These are phyloP conservation scores for Isaurus tuberculatus DNA, from an alignment of 92 coral and sea anemone species.

Conservation along the genomic window DNA sequence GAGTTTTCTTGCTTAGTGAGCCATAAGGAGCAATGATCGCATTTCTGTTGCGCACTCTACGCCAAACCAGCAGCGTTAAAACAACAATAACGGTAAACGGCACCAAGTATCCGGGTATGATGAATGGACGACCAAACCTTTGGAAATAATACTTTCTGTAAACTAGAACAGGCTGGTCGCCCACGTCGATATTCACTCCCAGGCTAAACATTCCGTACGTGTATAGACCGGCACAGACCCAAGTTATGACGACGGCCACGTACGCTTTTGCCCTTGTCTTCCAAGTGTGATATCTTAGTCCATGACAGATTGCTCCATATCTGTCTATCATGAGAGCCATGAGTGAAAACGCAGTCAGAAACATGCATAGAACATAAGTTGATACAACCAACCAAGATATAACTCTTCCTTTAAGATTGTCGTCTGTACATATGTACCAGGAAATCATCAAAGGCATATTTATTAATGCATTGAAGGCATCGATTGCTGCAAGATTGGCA, in stretches of 20 bases:
- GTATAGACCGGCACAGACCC: slow-evolving; percentile 68
- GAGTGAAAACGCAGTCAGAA: slow-evolving; percentile 70
- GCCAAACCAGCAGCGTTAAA: slow-evolving; percentile 71
- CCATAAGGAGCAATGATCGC: slow-evolving; percentile 59
- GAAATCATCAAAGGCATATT: slow-evolving; percentile 83
- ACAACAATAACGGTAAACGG: slow-evolving; percentile 68
- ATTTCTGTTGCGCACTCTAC: slow-evolving; percentile 58
- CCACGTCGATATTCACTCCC: slow-evolving; percentile 68
- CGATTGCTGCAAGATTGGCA: slow-evolving; percentile 76
- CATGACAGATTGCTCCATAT: slow-evolving; percentile 84
- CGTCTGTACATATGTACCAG: slow-evolving; percentile 81
- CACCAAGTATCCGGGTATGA: slow-evolving; percentile 76
- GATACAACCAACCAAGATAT: slow-evolving; percentile 73
- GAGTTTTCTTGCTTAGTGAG: slow-evolving; percentile 44
- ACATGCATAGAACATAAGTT: slow-evolving; percentile 77
- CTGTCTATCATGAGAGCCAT: slow-evolving; percentile 84
- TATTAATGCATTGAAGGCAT: slow-evolving; percentile 70
- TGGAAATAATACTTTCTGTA: slow-evolving; percentile 75
- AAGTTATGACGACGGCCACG: slow-evolving; percentile 60
- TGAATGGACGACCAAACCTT: slow-evolving; percentile 74
- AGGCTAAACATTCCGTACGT: slow-evolving; percentile 72
- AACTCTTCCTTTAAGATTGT: slow-evolving; percentile 60
- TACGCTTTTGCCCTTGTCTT: slow-evolving; percentile 77
- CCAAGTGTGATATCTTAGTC: slow-evolving; percentile 80
- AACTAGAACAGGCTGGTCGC: slow-evolving; percentile 71